phyloP scores from a whole-genome alignment of 2,113 vertebrate genomes.

The Forbesichthys papilliferus region DNA sequence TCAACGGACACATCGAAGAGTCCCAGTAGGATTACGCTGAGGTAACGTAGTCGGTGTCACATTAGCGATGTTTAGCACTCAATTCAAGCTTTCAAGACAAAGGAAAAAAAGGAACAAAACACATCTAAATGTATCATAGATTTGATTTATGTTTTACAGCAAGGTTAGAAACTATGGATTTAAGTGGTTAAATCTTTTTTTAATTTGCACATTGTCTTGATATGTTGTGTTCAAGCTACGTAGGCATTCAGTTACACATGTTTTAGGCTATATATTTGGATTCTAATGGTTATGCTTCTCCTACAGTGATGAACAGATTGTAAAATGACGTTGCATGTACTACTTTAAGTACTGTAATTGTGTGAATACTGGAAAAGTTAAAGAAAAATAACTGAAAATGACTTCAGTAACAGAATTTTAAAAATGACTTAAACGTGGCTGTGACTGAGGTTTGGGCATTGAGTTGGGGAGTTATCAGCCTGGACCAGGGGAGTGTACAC shows the following conservation, averaged over 20 bases:
- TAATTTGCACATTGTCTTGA: no score
- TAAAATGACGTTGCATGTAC: no score
- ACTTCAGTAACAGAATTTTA: not conserved
- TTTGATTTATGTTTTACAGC: not conserved
- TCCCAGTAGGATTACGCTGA: conserved; percentile 7
- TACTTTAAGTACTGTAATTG: not conserved
- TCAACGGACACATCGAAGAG: conserved; percentile 35
- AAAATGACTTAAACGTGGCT: conserved; percentile 26
- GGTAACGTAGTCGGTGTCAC: not conserved
- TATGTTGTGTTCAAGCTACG: no score
- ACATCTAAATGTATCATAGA: no score
- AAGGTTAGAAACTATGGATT: not conserved
- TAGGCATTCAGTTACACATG: no score
- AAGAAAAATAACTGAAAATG: not conserved
- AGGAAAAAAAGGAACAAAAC: conserved; percentile 25
- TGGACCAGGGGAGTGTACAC: conserved; percentile 69
- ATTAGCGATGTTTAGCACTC: conserved; percentile 15
- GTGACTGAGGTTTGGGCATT: conserved; percentile 49
- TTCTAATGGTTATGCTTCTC: no score
- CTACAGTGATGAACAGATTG: no score
- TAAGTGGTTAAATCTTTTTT: no score
- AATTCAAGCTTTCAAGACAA: conserved; percentile 9
- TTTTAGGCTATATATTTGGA: no score
- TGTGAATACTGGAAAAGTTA: not conserved
- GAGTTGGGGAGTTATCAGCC: conserved; percentile 74